Evolutionary conservation across 2,888 invertebrate species (phyloP).

Genomic region (Dicranocentrus wangi): DNA sequence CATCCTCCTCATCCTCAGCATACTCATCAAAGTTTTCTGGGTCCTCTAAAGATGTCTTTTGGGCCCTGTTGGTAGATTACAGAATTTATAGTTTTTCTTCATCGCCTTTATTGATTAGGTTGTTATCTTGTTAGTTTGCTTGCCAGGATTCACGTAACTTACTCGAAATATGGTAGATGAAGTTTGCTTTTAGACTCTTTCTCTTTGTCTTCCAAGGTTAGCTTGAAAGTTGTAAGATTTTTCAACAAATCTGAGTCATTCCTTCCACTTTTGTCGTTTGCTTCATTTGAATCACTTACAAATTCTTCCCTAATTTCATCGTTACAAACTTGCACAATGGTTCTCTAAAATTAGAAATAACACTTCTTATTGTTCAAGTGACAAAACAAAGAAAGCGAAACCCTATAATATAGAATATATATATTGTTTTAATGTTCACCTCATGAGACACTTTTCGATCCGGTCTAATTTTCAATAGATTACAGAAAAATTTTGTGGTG

Average conservation of each 20-base stretch:
- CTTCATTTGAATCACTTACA: background rate
- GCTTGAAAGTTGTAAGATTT: slow-evolving; percentile 80
- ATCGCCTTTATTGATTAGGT: too few species aligned
- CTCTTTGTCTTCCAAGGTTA: slow-evolving; percentile 80
- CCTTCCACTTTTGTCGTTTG: background rate
- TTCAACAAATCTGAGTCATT: slow-evolving; percentile 61
- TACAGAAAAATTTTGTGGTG: slow-evolving; percentile 46
- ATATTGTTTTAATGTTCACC: too few species aligned
- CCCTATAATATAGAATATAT: too few species aligned
- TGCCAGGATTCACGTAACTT: slow-evolving; percentile 60
- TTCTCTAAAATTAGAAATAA: slow-evolving; percentile 50
- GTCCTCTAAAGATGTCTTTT: slow-evolving; percentile 65
- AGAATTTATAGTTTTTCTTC: background rate
- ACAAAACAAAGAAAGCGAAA: too few species aligned
- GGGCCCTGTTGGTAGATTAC: slow-evolving; percentile 65
- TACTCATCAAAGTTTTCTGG: slow-evolving; percentile 67
- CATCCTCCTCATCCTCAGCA: slow-evolving; percentile 71
- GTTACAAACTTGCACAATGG: slow-evolving; percentile 57
- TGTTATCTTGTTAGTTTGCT: too few species aligned
- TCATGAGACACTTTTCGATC: slow-evolving; percentile 57
- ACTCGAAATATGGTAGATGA: slow-evolving; percentile 80
- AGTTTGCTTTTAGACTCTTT: slow-evolving; percentile 79
- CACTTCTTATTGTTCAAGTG: too few species aligned
- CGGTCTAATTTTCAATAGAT: slow-evolving; percentile 57
- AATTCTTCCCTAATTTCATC: slow-evolving; percentile 57